A percentile compares a stretch with the other conserved stretches of the same genome.
Conservation (phyloP, 2,888 invertebrate genomes). For the Dryocosmus kuriphilus region DNA sequence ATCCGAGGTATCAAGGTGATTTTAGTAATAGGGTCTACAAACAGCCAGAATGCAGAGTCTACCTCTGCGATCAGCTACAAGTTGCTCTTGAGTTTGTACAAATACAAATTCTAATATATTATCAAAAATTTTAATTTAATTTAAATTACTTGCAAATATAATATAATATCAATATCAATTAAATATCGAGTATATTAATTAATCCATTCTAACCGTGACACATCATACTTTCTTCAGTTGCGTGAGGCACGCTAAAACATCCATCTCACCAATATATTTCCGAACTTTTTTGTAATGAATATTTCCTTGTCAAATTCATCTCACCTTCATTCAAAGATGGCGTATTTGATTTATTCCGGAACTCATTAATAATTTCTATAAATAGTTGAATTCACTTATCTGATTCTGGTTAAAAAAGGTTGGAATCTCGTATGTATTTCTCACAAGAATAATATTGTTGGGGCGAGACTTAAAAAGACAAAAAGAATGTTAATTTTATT, state of each 20-base stretch:
- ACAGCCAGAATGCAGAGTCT: slow-evolving; percentile 53
- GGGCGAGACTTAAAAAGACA: slow-evolving; percentile 21
- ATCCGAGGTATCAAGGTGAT: slow-evolving; percentile 65
- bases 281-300: neutral
- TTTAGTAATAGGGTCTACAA: slow-evolving; percentile 66
- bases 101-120: neutral
- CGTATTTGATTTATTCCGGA: neutral
- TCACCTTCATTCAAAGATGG: neutral
- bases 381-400: slow-evolving; percentile 7
- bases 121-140: no score
- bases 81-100: slow-evolving; percentile 49
- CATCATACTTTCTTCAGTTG: no score
- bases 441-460: slow-evolving; percentile 29
- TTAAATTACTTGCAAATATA: no score
- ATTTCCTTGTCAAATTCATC: neutral
- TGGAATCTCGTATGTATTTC: neutral
- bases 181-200: no score
- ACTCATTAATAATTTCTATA: neutral
- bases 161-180: no score
- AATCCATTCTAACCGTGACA: no score
- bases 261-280: neutral
- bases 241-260: neutral
- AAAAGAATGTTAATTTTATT: slow-evolving; percentile 30
- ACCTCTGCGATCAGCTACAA: slow-evolving; percentile 52
- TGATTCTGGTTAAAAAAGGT: neutral